A percentile compares a stretch with the other conserved stretches of the same genome.
Evolutionary conservation across 1,140 invertebrate genomes (phyloP).

Genomic region (Lepidurus apus): DNA sequence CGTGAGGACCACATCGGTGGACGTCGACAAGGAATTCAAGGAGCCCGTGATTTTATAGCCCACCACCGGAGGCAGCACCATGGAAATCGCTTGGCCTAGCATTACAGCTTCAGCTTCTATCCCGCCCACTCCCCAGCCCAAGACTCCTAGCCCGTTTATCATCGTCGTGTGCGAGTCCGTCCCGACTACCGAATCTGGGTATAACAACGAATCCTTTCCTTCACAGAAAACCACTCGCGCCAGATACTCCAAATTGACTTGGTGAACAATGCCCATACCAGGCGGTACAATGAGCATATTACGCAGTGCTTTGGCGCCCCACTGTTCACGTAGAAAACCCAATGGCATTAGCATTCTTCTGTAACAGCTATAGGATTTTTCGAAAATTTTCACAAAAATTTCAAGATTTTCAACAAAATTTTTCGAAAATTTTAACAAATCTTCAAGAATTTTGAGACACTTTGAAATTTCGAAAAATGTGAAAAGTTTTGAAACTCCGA

Average conservation of each 20-base stretch:
- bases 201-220: slow-evolving; percentile 56
- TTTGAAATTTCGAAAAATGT: not conserved
- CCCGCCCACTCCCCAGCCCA: slow-evolving; percentile 59
- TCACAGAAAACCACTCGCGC: slow-evolving; percentile 88
- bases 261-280: slow-evolving; percentile 95
- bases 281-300: slow-evolving; percentile 98
- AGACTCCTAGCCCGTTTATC: slow-evolving; percentile 82
- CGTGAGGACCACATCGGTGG: slow-evolving; percentile 94
- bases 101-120: slow-evolving; percentile 87
- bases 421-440: no score
- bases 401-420: no score
- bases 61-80: slow-evolving; percentile 92
- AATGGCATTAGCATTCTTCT: slow-evolving; percentile 27
- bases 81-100: slow-evolving; percentile 92
- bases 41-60: slow-evolving; percentile 84
- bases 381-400: no score
- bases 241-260: slow-evolving; percentile 95
- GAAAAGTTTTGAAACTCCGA: not conserved
- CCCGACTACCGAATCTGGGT: slow-evolving; percentile 96
- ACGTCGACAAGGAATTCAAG: slow-evolving; percentile 78
- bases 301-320: slow-evolving; percentile 90
- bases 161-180: slow-evolving; percentile 99
- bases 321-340: slow-evolving; percentile 49
- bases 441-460: no score
- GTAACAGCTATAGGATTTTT: no score